Percentiles rank a stretch among this genome's conserved stretches.
Conservation (phyloP, 1,140 invertebrate genomes). For the Pristionchus pacificus region DNA sequence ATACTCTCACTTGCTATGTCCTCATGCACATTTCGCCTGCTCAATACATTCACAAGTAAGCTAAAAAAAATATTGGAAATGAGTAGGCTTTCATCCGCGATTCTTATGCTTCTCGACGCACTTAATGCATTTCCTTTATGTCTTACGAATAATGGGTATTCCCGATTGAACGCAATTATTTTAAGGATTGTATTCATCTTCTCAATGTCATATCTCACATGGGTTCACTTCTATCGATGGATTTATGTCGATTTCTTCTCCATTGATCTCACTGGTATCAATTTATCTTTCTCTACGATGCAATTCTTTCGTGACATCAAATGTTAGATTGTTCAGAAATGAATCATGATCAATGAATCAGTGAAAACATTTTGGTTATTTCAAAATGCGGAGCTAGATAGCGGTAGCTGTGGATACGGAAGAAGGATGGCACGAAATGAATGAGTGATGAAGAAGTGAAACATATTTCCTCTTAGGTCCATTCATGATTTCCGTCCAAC, state of each 20-base stretch:
- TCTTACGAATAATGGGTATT: not conserved
- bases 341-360: too few relatives aligned
- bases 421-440: too few relatives aligned
- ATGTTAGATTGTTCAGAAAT: too few relatives aligned
- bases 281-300: not conserved
- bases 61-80: not conserved
- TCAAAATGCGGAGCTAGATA: too few relatives aligned
- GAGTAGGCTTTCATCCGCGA: not conserved
- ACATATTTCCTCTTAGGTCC: not conserved
- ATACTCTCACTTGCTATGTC: not conserved
- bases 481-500: not conserved
- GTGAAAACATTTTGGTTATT: too few relatives aligned
- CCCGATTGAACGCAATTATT: not conserved
- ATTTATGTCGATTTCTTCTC: not conserved
- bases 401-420: too few relatives aligned
- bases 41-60: not conserved
- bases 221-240: slow-evolving; percentile 1
- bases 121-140: too few relatives aligned
- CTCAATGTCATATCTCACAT: not conserved
- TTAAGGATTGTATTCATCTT: not conserved
- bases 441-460: too few relatives aligned
- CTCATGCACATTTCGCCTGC: not conserved
- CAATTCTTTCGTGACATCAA: not conserved
- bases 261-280: not conserved
- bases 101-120: not conserved